phyloP scores from a whole-genome alignment of 2,888 invertebrate genomes.

The Ptychoptera contaminata region DNA sequence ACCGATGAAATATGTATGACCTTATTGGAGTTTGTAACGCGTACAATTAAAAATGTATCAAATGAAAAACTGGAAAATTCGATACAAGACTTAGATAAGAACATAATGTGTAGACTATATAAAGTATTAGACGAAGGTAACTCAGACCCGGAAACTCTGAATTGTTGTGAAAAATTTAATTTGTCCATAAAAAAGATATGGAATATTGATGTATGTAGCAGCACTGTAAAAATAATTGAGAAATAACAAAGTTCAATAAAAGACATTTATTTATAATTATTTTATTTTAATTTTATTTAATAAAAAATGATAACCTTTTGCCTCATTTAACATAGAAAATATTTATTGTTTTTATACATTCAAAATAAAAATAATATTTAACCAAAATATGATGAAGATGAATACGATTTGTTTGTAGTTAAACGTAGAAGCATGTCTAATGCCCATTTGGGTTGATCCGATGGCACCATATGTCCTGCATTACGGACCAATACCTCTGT shows the following conservation, averaged over 20 bases:
- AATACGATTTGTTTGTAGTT: slow-evolving; percentile 38
- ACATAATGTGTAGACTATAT: slow-evolving; percentile 13
- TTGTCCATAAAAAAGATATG: slow-evolving; percentile 6
- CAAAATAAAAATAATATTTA: too few species aligned
- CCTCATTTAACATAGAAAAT: too few species aligned
- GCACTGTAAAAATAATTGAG: too few species aligned
- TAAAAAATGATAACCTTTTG: too few species aligned
- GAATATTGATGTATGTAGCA: not conserved
- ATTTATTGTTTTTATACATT: too few species aligned
- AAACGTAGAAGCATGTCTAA: slow-evolving; percentile 56
- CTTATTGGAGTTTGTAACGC: slow-evolving; percentile 16
- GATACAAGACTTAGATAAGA: slow-evolving; percentile 11
- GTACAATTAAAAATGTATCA: slow-evolving; percentile 16
- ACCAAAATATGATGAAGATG: not conserved
- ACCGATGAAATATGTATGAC: slow-evolving; percentile 19
- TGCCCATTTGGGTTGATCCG: slow-evolving; percentile 64
- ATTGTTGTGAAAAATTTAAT: slow-evolving; percentile 15
- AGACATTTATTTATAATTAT: too few species aligned
- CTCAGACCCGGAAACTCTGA: slow-evolving; percentile 15
- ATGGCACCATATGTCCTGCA: slow-evolving; percentile 71
- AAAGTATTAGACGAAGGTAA: slow-evolving; percentile 14
- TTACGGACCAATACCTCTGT: slow-evolving; percentile 59
- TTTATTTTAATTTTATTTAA: too few species aligned
- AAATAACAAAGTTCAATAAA: too few species aligned
- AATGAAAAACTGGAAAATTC: slow-evolving; percentile 13